A percentile compares a stretch with the other conserved stretches of the same genome.
phyloP scores from a whole-genome alignment of 1,140 invertebrate genomes.

The Hirudo medicinalis region DNA sequence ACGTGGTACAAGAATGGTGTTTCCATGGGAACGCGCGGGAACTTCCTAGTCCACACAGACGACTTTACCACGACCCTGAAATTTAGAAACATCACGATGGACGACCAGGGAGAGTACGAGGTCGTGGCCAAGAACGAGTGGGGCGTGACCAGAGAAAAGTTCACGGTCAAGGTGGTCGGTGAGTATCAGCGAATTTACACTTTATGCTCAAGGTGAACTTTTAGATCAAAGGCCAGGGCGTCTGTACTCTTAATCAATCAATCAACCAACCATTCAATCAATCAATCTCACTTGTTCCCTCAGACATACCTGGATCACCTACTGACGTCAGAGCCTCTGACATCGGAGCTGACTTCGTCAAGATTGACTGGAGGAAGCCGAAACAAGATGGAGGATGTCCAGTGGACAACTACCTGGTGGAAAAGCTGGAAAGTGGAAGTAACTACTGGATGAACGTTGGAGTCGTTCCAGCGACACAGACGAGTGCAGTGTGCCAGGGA shows the following conservation, averaged over 20 bases:
- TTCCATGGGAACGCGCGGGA: slow-evolving; percentile 35
- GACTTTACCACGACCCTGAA: slow-evolving; percentile 46
- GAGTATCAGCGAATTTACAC: slow-evolving; percentile 23
- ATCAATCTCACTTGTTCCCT: background rate
- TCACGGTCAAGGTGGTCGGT: slow-evolving; percentile 73
- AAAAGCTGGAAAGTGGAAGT: slow-evolving; percentile 55
- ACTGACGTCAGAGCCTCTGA: slow-evolving; percentile 72
- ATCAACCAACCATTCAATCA: background rate
- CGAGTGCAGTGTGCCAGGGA: slow-evolving; percentile 57
- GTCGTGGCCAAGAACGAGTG: slow-evolving; percentile 78
- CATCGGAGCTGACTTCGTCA: slow-evolving; percentile 79
- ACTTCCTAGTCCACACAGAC: slow-evolving; percentile 17
- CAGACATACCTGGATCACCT: slow-evolving; percentile 43
- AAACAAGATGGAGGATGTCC: slow-evolving; percentile 77
- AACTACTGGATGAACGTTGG: slow-evolving; percentile 52
- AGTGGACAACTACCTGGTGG: slow-evolving; percentile 77
- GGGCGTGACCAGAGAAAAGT: slow-evolving; percentile 79
- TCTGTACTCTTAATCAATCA: background rate
- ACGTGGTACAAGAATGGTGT: slow-evolving; percentile 23
- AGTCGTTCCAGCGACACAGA: slow-evolving; percentile 23
- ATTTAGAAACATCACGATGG: slow-evolving; percentile 74
- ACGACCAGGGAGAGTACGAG: slow-evolving; percentile 76
- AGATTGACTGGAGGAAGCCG: slow-evolving; percentile 77
- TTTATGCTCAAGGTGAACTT: too few relatives aligned
- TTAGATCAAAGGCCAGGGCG: background rate